Conservation (phyloP, 2,113 vertebrate genomes). For the Synchiropus splendidus region DNA sequence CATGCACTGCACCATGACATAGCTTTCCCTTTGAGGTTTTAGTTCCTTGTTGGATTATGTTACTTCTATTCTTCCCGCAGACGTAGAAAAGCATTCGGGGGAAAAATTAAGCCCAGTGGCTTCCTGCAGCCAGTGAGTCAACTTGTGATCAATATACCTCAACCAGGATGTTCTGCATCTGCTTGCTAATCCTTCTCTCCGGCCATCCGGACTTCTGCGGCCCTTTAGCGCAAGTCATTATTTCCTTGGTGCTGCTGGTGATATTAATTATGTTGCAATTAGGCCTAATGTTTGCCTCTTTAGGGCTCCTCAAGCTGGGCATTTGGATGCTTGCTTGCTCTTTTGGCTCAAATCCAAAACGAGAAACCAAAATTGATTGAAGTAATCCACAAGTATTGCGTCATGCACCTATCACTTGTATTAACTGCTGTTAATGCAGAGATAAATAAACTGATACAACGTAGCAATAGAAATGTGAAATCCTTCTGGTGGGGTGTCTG, state of each 20-base stretch:
- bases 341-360: slow-evolving; percentile 13
- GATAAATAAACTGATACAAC: too few species aligned
- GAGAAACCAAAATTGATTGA: too few species aligned
- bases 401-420: too few species aligned
- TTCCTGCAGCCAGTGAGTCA: slow-evolving; percentile 53
- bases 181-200: slow-evolving; percentile 48
- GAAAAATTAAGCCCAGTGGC: slow-evolving; percentile 31
- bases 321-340: slow-evolving; percentile 6
- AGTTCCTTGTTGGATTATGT: slow-evolving; percentile 42
- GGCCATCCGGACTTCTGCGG: slow-evolving; percentile 50
- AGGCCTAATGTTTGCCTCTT: slow-evolving; percentile 28
- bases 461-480: too few species aligned
- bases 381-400: too few species aligned
- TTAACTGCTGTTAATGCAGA: too few species aligned
- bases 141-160: slow-evolving; percentile 50
- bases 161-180: slow-evolving; percentile 41
- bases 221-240: slow-evolving; percentile 35
- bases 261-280: slow-evolving; percentile 38
- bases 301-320: slow-evolving; percentile 10
- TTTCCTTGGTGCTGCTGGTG: slow-evolving; percentile 23
- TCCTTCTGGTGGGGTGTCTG: too few species aligned
- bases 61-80: slow-evolving; percentile 32
- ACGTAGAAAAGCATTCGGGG: slow-evolving; percentile 45
- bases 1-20: slow-evolving; percentile 8
- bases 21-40: slow-evolving; percentile 36